Conservation (phyloP, 2,113 vertebrate species). For the Oenanthe melanoleuca region DNA sequence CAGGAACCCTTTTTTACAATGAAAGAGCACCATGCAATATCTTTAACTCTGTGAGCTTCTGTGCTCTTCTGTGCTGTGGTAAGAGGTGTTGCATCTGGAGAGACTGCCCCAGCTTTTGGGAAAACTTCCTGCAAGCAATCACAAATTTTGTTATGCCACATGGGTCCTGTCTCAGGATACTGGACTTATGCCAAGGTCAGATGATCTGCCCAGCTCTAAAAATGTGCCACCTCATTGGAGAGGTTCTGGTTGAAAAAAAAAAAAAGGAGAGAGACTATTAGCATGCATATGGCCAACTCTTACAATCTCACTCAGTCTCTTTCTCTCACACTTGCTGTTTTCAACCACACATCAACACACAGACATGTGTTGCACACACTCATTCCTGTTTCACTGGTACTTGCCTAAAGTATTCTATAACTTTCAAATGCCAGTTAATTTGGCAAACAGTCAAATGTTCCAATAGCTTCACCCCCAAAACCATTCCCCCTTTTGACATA, state of each 20-base stretch:
- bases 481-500: accelerated
- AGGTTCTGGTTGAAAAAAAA: not conserved
- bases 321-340: not conserved
- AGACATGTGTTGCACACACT: accelerated
- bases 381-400: not conserved
- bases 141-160: not conserved
- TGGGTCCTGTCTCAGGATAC: not conserved
- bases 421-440: not conserved
- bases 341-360: not conserved
- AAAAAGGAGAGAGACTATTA: not conserved
- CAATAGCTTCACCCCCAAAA: not conserved
- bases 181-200: not conserved
- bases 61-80: accelerated
- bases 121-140: not conserved
- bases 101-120: accelerated
- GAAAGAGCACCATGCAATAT: not conserved
- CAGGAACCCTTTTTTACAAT: accelerated
- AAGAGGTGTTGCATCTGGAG: accelerated
- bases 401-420: not conserved
- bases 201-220: not conserved
- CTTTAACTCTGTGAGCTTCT: not conserved
- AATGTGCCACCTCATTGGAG: accelerated
- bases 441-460: not conserved
- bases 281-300: not conserved
- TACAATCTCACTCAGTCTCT: not conserved